These are phyloP conservation scores for Nemotelus pantherinus DNA, from an alignment of 2,888 invertebrate genomes.

Conservation along the genomic window DNA sequence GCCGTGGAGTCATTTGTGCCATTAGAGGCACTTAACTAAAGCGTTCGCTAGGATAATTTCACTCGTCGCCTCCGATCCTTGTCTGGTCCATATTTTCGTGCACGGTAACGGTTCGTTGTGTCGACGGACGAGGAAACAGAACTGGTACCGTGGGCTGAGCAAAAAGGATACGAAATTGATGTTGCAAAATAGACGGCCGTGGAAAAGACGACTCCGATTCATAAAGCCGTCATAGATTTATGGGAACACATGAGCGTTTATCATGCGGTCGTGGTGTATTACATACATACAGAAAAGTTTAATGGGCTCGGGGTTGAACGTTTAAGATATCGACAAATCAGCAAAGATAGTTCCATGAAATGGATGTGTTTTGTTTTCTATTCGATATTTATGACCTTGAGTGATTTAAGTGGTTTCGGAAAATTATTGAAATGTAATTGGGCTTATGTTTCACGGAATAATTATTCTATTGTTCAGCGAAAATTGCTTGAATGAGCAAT, in stretches of 20 bases:
- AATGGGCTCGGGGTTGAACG: constrained; percentile 35
- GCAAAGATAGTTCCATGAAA: neutral
- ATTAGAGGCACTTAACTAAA: constrained; percentile 43
- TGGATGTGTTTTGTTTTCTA: too few relatives aligned
- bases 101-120: too few relatives aligned
- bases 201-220: constrained; percentile 6
- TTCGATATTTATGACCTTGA: too few relatives aligned
- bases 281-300: constrained; percentile 21
- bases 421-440: too few relatives aligned
- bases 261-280: constrained; percentile 15
- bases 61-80: neutral
- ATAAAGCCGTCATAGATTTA: constrained; percentile 38
- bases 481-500: too few relatives aligned
- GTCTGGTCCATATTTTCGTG: neutral
- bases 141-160: neutral
- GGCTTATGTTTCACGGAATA: too few relatives aligned
- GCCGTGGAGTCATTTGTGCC: constrained; percentile 39
- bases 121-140: too few relatives aligned
- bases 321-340: constrained; percentile 43
- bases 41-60: constrained; percentile 40
- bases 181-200: constrained; percentile 13
- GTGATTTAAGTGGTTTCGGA: too few relatives aligned
- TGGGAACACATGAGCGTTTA: constrained; percentile 44
- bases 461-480: too few relatives aligned
- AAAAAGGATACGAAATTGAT: constrained; percentile 21